Base-by-base conservation (phyloP, 2,888 invertebrate species). In the Zele albiditarsus region DNA sequence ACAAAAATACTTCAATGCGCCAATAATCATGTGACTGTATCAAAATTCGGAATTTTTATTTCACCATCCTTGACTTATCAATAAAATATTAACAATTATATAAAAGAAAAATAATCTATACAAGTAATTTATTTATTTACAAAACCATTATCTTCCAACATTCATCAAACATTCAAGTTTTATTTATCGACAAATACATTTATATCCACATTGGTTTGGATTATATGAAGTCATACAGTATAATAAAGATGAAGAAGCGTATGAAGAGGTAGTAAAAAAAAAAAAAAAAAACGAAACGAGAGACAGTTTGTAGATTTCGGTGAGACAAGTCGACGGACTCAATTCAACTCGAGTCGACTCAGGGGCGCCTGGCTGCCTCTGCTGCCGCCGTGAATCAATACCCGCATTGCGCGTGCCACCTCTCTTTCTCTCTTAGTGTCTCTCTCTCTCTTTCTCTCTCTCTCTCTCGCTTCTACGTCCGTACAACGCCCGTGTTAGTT, bases 321-420 rank as follows among this genome's bases (percentile, higher is more conserved):
- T 71, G 81, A 82, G 81, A 79, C 82, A 81, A 83, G 83, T 84
- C 82, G 84, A 83, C 83, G 82, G 83, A 84, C 83, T 84, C 82
- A 82, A 79, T 76, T 84, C 82, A 82, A 79, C 77, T 84, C 82
- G 83, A 85, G 89, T 88, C 89, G 90, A 90, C 90, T 89, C 87
- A 87, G 86, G 90, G 90, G 80, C 80, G 90, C 91, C 91, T 91
- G 90, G 90, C 89, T 91, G 89, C 91, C 91, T 91, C 89, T 89
- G 90, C 89, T 90, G 89, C 90, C 86, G 83, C 85, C 86, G 88
- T 90, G 90, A 90, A 88, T 89, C 89, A 88, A 89, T 88, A 88
- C 88, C 89, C 89, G 88, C 89, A 88, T 89, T 89, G 88, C 89
- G 88, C 89, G 88, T 89, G 88, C 88, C 88, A 85, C 85, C 87